Base-by-base conservation (phyloP, 2,113 vertebrate genomes). In the Syngnathus scovelli region DNA sequence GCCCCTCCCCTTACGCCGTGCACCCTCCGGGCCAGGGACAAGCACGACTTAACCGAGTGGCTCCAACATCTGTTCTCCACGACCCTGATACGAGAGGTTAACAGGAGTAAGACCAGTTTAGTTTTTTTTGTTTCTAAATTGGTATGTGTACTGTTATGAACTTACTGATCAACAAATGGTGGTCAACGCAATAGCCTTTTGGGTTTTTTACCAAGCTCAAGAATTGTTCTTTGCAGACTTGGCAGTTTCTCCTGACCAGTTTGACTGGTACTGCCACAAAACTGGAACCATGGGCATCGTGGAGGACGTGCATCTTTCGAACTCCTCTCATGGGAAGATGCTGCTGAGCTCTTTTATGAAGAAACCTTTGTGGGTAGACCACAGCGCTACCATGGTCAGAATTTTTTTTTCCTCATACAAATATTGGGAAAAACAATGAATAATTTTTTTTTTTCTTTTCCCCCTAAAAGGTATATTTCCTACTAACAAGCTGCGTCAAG, bases 321-420 rank as follows among this genome's bases (percentile, higher is more conserved):
- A 70, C 64, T 66, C 89, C 70, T 89, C 86, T 51, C 85, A 65
- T 9, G 90, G 89, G 12, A 91, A 89, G 67, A 78, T 92, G 19
- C 68, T 92, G 63, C 78, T 92, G 43, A 89, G 89, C 64, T 92
- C 90, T 19, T 82, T 78, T 71, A 89, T 87, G 87, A 90, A 89
- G 75, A 92, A 92, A 68, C 91, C 90, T 58, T 79, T 86, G 1
- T 89, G 88, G 80, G 83, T 91, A 75, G 91, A 92, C 67, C 88
- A 85, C 81, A 81, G 73, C 8, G 84, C 89, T 3, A 77, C 75
- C 38, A 85, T 83, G 46, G 89, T 91, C 13, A 82, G 89, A 76
- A 36, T 9, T 9, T 55, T 7, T 12, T 4, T 1, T 4, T 33
- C 59, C 60, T 16, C 58, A 7, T 64, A 0, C n/a, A 37, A n/a